Evolutionary conservation across 2,797 vertebrate genomes (phyloP).

Genomic region (Poecilia gillii): DNA sequence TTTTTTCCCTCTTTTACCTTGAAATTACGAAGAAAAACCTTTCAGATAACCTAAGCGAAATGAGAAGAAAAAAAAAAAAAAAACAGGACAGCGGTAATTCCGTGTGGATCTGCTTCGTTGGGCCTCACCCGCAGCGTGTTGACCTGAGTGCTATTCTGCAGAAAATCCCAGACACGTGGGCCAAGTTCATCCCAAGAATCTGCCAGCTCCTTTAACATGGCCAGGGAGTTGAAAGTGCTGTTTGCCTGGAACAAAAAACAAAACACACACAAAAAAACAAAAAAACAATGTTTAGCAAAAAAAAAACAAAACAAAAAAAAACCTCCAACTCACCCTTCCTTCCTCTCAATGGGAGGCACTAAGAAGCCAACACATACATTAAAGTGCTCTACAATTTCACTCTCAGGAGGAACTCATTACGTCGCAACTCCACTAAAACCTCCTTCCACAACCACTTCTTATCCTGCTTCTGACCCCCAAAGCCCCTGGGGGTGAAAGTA

Average conservation of each 20-base stretch:
- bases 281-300: conserved; percentile 12
- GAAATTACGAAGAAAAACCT: background rate
- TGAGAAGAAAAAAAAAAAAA: fast-evolving
- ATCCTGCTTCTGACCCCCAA: background rate
- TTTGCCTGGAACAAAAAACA: conserved; percentile 84
- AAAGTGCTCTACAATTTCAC: conserved; percentile 39
- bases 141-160: conserved; percentile 87
- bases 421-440: conserved; percentile 32
- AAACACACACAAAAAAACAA: background rate
- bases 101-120: background rate
- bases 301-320: conserved; percentile 2
- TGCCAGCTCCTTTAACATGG: conserved; percentile 85
- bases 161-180: conserved; percentile 86
- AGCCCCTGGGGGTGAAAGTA: conserved; percentile 55
- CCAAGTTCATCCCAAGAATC: conserved; percentile 89
- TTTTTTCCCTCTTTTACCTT: background rate
- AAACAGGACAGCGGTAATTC: too few relatives aligned
- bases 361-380: conserved; percentile 41
- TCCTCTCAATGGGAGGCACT: conserved; percentile 5
- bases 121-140: conserved; percentile 84
- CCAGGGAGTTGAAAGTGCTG: conserved; percentile 88
- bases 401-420: conserved; percentile 54
- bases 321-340: conserved; percentile 14
- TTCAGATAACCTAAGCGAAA: background rate
- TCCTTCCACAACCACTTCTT: conserved; percentile 8